These are phyloP conservation scores for Tipula confusa DNA, from an alignment of 2,888 invertebrate species.

Conservation along the genomic window DNA sequence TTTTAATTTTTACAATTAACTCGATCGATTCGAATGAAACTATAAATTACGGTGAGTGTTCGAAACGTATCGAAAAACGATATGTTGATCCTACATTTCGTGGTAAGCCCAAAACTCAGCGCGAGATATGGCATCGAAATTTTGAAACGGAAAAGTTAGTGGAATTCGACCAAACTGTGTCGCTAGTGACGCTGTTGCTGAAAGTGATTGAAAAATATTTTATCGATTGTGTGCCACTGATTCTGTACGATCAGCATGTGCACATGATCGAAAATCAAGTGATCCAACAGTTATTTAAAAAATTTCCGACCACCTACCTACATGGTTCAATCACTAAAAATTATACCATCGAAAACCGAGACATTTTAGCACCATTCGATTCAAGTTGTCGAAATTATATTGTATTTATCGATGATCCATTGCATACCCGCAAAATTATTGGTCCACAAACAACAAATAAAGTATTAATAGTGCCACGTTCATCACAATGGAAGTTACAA, in stretches of 20 bases:
- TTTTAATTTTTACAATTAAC: not conserved
- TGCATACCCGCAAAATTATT: conserved; percentile 55
- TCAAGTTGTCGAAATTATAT: conserved; percentile 61
- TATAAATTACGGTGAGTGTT: not conserved
- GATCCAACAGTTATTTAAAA: conserved; percentile 56
- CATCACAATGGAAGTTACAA: conserved; percentile 70
- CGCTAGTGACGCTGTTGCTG: conserved; percentile 57
- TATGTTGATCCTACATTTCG: conserved; percentile 54
- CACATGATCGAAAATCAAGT: conserved; percentile 55
- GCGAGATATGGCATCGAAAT: conserved; percentile 54
- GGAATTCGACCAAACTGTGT: conserved; percentile 54
- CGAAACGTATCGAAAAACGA: conserved; percentile 42
- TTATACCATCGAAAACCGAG: conserved; percentile 51
- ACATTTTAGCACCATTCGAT: conserved; percentile 47
- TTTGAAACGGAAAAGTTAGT: conserved; percentile 49
- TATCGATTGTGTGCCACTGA: conserved; percentile 60
- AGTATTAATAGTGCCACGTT: conserved; percentile 63
- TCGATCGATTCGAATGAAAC: not conserved
- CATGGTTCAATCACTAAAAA: conserved; percentile 59
- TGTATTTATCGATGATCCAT: conserved; percentile 62
- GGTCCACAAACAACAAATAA: conserved; percentile 60
- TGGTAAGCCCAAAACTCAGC: conserved; percentile 57
- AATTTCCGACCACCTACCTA: conserved; percentile 54
- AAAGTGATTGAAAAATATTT: conserved; percentile 59
- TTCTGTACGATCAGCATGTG: conserved; percentile 62